A percentile compares a stretch with the other conserved stretches of the same genome.
phyloP scores from a whole-genome alignment of 2,113 vertebrate species.

The Phylloscopus whistleri region DNA sequence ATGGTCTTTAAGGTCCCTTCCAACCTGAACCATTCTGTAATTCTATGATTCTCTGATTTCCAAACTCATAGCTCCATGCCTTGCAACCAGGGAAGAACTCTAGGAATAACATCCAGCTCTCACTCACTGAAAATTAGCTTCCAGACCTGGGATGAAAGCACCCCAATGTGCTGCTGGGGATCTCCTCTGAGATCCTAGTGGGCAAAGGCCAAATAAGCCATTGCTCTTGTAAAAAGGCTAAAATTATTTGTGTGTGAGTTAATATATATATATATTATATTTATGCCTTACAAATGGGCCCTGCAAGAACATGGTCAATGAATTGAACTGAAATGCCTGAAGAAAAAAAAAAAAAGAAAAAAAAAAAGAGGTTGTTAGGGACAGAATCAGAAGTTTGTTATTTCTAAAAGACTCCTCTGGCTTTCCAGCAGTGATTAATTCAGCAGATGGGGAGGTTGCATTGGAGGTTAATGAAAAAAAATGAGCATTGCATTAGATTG shows the following conservation, averaged over 20 bases:
- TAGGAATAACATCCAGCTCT: neutral
- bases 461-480: conserved; percentile 3
- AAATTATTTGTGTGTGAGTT: neutral
- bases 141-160: neutral
- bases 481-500: neutral
- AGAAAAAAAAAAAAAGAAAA: neutral
- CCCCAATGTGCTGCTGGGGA: neutral
- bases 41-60: neutral
- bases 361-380: neutral
- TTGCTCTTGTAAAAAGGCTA: neutral
- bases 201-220: neutral
- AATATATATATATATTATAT: neutral
- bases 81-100: neutral
- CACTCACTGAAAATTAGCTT: neutral
- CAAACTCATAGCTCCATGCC: neutral
- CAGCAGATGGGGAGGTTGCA: neutral
- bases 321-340: neutral
- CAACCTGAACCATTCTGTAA: no score
- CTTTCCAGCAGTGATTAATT: conserved; percentile 35
- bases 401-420: neutral
- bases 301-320: neutral
- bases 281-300: neutral
- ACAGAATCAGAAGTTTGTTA: neutral
- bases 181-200: neutral
- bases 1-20: neutral